Conservation (phyloP, 92 coral and sea anemone genomes). For the Heliopora coerulea region DNA sequence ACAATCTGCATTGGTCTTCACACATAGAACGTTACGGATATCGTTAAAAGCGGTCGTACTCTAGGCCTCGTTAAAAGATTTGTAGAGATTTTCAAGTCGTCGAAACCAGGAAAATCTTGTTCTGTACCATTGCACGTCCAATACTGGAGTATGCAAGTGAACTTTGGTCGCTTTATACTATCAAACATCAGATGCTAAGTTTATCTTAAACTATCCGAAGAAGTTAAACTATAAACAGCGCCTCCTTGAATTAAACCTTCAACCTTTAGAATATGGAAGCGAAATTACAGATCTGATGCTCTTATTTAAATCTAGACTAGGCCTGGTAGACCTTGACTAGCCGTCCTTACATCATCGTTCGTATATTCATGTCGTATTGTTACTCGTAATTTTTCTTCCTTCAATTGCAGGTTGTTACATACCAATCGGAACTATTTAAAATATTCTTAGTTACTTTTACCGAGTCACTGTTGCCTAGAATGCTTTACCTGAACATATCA, state of each 20-base stretch:
- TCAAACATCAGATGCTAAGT: constrained; percentile 46
- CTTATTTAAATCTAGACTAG: constrained; percentile 50
- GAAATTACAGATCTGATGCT: constrained; percentile 13
- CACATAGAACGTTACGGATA: constrained; percentile 41
- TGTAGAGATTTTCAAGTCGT: constrained; percentile 36
- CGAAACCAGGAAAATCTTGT: constrained; percentile 42
- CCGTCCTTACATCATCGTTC: neutral
- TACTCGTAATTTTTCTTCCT: constrained; percentile 29
- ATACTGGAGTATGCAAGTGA: constrained; percentile 54
- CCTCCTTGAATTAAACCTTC: neutral
- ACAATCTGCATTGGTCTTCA: constrained; percentile 30
- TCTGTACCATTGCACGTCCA: constrained; percentile 47
- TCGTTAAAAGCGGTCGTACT: constrained; percentile 28
- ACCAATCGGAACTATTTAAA: constrained; percentile 43
- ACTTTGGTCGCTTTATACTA: constrained; percentile 40
- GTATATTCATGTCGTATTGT: constrained; percentile 3
- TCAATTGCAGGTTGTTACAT: constrained; percentile 29
- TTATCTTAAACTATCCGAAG: constrained; percentile 32
- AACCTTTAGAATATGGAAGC: constrained; percentile 22
- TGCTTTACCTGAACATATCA: constrained; percentile 27
- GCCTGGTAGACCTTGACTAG: constrained; percentile 33
- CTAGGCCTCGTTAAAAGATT: constrained; percentile 37
- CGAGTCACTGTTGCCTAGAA: constrained; percentile 38
- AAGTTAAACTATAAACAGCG: constrained; percentile 24
- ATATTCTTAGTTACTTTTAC: constrained; percentile 34